A percentile compares a stretch with the other conserved stretches of the same genome.
These are phyloP conservation scores for Strix occidentalis DNA, from an alignment of 2,797 vertebrate genomes.

Conservation along the genomic window DNA sequence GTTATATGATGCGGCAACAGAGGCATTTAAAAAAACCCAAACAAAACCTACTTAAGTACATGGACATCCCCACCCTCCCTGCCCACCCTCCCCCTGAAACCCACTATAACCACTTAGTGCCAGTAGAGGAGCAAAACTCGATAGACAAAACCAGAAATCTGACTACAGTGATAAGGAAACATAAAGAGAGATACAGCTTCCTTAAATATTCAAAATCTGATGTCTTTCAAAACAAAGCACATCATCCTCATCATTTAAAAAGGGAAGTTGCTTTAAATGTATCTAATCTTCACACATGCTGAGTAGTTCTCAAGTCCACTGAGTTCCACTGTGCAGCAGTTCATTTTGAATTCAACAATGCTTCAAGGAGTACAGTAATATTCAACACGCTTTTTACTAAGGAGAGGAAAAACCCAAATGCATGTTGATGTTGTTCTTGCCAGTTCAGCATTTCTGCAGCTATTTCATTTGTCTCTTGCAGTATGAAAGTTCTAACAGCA, in stretches of 20 bases:
- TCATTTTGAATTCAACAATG: slow-evolving; percentile 67
- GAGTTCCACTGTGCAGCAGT: slow-evolving; percentile 62
- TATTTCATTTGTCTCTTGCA: slow-evolving; percentile 49
- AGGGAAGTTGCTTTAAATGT: slow-evolving; percentile 3
- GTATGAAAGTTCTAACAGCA: slow-evolving; percentile 70
- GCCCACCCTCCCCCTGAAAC: slow-evolving; percentile 59
- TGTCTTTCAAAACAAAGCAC: slow-evolving; percentile 50
- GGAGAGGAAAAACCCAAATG: slow-evolving; percentile 58
- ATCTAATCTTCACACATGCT: slow-evolving; percentile 19
- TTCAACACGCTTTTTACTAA: slow-evolving; percentile 65
- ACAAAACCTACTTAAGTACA: slow-evolving; percentile 57
- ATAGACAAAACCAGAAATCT: slow-evolving; percentile 68
- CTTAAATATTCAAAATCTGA: slow-evolving; percentile 44
- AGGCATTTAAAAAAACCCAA: slow-evolving; percentile 66
- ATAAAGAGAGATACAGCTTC: slow-evolving; percentile 49
- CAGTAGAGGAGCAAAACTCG: slow-evolving; percentile 67
- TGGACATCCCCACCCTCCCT: slow-evolving; percentile 55
- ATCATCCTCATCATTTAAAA: slow-evolving; percentile 33
- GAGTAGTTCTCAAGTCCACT: slow-evolving; percentile 52
- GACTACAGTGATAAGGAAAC: slow-evolving; percentile 71
- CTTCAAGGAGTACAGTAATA: slow-evolving; percentile 68
- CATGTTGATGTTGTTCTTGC: slow-evolving; percentile 49
- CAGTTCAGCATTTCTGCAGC: slow-evolving; percentile 70
- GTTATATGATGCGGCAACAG: slow-evolving; percentile 62
- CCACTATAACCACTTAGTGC: slow-evolving; percentile 71